phyloP scores from a whole-genome alignment of 2,888 invertebrate genomes.

The Lamellibrachia satsuma region DNA sequence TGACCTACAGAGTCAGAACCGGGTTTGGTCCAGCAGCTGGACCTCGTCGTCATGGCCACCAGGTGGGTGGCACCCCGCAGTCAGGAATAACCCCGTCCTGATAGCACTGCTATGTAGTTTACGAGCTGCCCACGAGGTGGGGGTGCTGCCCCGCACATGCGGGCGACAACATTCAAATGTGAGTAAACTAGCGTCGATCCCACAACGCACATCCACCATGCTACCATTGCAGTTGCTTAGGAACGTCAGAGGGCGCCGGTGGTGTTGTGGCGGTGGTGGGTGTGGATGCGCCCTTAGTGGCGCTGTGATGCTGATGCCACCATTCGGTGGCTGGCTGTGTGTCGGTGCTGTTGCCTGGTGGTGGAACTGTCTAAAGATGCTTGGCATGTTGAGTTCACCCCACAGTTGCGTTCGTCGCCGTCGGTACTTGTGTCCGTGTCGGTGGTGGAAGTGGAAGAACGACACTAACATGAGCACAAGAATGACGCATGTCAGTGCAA shows the following conservation, averaged over 20 bases:
- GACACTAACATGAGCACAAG: constrained; percentile 39
- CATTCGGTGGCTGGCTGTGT: constrained; percentile 14
- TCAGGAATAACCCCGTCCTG: constrained; percentile 17
- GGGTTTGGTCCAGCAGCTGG: constrained; percentile 36
- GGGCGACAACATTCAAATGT: constrained; percentile 33
- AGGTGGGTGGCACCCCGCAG: constrained; percentile 19
- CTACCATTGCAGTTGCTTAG: constrained; percentile 41
- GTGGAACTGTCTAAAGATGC: constrained; percentile 1
- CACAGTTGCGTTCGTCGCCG: constrained; percentile 29
- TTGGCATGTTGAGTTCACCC: constrained; percentile 28
- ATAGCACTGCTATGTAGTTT: neutral
- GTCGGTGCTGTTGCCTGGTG: constrained; percentile 22
- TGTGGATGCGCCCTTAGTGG: neutral
- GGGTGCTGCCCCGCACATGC: neutral
- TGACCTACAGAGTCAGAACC: constrained; percentile 25
- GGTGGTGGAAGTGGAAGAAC: constrained; percentile 42
- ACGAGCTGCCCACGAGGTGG: neutral
- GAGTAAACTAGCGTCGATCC: constrained; percentile 30
- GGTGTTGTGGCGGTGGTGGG: neutral
- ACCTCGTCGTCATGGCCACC: constrained; percentile 35
- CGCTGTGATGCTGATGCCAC: neutral
- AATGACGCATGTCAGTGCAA: constrained; percentile 37
- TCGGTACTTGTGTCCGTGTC: constrained; percentile 44
- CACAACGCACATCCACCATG: constrained; percentile 43
- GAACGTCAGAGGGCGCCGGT: constrained; percentile 34